Base-by-base conservation (phyloP, 2,888 invertebrate genomes). In the Sminthurinus aureus region DNA sequence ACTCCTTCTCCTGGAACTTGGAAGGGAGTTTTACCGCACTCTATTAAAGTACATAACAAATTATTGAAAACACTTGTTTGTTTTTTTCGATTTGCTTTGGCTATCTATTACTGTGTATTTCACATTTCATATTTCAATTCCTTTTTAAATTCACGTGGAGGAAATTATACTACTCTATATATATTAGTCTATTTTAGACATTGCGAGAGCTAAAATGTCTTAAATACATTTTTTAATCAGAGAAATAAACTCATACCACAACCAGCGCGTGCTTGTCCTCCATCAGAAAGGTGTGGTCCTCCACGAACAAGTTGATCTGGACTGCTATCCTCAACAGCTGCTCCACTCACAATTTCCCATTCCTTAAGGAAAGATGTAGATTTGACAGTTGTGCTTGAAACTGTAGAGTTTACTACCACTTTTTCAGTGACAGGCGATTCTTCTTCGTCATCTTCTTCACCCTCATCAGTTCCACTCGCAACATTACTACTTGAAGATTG, bases 21-120 rank as follows among this genome's bases (percentile, higher is more conserved):
- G 81, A 87, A 87, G 76, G 87, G 87, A 51, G 87, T 76, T 85
- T 79, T 85, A 58, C 87, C 87, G 52, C 87, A 87, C 83, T 87
- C 87, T 87, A 52, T 20, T 52, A 4, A 64, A 18, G n/a, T 58
- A 58, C 50, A 51, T 15, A 66, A 67, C n/a, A 66, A 38, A 38
- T 38, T 38, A 38, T 38, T 38, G 38, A 38, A 38, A 38, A 38
- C 6, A 38, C 38, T 4, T 38, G 1, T 4, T 38, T 38, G 6
- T 38, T 38, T 38, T 38, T 38, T 6, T 38, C 38, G 3, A 38
- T 38, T 38, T 4, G 3, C 6, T 38, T 38, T 38, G 6, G 38
- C n/a, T n/a, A 38, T 38, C 6, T 38, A 38, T 38, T n/a, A n/a
- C n/a, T n/a, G n/a, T n/a, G n/a, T n/a, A n/a, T n/a, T n/a, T n/a